A percentile compares a stretch with the other conserved stretches of the same genome.
phyloP scores from a whole-genome alignment of 2,113 vertebrate genomes.

The Xenus cinereus region DNA sequence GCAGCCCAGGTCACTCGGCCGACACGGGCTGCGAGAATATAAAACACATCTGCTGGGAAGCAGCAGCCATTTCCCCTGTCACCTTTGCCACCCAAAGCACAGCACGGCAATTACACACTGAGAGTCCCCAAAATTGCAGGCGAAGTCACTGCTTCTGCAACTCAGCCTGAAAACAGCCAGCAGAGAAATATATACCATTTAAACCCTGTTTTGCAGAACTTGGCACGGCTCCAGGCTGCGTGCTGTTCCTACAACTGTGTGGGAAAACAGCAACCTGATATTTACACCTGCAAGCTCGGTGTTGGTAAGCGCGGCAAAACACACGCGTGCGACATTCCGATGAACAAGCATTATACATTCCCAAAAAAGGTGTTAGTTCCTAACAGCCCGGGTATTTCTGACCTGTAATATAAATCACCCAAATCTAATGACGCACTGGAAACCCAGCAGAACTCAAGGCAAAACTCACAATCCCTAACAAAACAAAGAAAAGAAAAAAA shows the following conservation, averaged over 20 bases:
- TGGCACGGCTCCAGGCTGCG: not conserved
- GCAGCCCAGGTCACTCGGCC: fast-evolving
- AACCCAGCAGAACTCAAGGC: not conserved
- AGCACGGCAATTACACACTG: not conserved
- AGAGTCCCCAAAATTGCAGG: not conserved
- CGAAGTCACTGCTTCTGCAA: not conserved
- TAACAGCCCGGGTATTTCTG: not conserved
- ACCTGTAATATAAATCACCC: not conserved
- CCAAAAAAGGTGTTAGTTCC: not conserved
- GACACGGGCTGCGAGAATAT: fast-evolving
- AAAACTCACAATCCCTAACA: not conserved
- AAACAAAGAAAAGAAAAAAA: not conserved
- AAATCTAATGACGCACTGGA: not conserved
- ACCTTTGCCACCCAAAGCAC: not conserved
- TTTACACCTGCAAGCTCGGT: not conserved
- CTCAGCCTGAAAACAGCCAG: not conserved
- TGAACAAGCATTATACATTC: fast-evolving
- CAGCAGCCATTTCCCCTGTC: not conserved
- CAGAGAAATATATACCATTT: not conserved
- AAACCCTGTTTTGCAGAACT: not conserved
- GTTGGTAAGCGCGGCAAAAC: not conserved
- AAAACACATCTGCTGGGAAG: not conserved
- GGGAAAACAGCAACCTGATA: not conserved
- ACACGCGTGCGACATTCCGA: not conserved
- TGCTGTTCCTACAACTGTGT: not conserved